These are phyloP conservation scores for Lutjanus erythropterus DNA, from an alignment of 2,113 vertebrate species.

Conservation along the genomic window DNA sequence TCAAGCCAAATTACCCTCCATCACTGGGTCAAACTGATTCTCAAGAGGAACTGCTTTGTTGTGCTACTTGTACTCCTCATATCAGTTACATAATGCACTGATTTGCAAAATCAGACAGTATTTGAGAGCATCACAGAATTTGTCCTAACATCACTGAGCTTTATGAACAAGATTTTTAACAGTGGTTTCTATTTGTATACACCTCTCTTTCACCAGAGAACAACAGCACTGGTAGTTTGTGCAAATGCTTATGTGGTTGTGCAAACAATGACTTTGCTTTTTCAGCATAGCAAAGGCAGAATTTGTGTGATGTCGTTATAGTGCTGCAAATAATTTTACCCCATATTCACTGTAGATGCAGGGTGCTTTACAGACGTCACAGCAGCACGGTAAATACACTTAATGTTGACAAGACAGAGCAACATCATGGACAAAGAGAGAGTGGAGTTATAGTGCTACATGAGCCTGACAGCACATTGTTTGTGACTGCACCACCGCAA, in stretches of 20 bases:
- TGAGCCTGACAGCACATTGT: no score
- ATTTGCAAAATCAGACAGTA: slow-evolving; percentile 16
- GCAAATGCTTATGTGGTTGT: background rate
- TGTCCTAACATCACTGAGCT: background rate
- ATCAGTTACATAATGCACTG: slow-evolving; percentile 23
- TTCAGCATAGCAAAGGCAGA: background rate
- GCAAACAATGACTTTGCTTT: no score
- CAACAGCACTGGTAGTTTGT: background rate
- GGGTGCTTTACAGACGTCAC: no score
- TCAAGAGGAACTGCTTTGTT: slow-evolving; percentile 33
- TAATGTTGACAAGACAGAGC: no score
- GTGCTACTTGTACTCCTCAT: slow-evolving; percentile 10
- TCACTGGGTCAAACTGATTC: slow-evolving; percentile 38
- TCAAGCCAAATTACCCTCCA: slow-evolving; percentile 32
- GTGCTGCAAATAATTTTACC: background rate
- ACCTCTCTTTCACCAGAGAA: background rate
- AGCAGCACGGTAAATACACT: no score
- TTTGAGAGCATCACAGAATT: background rate
- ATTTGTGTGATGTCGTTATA: background rate
- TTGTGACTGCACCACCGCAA: no score
- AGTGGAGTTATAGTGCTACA: no score
- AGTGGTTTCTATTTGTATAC: background rate
- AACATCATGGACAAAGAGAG: no score
- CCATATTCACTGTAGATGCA: no score
- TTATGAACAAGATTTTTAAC: background rate